Evolutionary conservation across 2,113 vertebrate species (phyloP).

Genomic region (Dolichallabes microphthalmus): DNA sequence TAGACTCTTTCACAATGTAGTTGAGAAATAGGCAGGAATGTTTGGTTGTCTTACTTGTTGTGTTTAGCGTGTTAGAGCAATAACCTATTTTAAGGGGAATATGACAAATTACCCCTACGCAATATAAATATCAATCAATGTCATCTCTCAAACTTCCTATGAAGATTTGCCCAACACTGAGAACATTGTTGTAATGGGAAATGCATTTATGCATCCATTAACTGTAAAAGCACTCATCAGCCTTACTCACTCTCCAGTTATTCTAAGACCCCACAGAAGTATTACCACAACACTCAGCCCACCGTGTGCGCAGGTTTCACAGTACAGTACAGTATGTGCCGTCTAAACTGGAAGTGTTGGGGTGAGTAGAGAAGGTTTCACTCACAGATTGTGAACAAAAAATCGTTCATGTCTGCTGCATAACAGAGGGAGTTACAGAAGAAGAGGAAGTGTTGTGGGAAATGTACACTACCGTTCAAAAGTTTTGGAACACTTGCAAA

Average conservation of each 20-base stretch:
- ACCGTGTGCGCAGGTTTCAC: background rate
- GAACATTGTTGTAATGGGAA: slow-evolving; percentile 13
- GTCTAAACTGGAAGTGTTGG: background rate
- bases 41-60: background rate
- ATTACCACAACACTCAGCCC: background rate
- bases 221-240: slow-evolving; percentile 13
- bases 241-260: background rate
- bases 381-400: background rate
- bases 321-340: background rate
- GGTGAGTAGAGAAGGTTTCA: background rate
- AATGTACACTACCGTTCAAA: too few relatives aligned
- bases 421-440: background rate
- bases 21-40: slow-evolving; percentile 15
- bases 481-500: too few relatives aligned
- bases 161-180: background rate
- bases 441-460: slow-evolving; percentile 7
- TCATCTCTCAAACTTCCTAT: background rate
- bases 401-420: slow-evolving; percentile 14
- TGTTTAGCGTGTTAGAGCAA: background rate
- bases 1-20: slow-evolving; percentile 1
- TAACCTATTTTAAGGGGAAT: background rate
- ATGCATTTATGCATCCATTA: slow-evolving; percentile 18
- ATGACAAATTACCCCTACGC: background rate
- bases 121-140: background rate
- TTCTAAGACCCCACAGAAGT: background rate